Evolutionary conservation across 2,113 vertebrate species (phyloP).

Genomic region (Protobothrops flavoviridis): DNA sequence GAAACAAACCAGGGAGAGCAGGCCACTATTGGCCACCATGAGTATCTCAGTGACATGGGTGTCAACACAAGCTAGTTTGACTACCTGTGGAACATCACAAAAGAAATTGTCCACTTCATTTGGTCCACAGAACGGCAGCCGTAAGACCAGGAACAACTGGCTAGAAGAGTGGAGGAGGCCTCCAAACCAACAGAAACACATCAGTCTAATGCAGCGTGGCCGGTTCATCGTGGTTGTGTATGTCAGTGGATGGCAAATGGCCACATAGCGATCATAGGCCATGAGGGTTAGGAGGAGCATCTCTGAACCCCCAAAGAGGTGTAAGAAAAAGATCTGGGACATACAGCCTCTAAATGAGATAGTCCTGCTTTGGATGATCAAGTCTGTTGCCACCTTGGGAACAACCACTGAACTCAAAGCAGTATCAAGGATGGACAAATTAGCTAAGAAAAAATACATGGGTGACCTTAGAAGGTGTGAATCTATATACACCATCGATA

Average conservation of each 20-base stretch:
- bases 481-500: slow-evolving; percentile 18
- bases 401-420: background rate
- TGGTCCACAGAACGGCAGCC: slow-evolving; percentile 49
- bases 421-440: slow-evolving; percentile 54
- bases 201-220: slow-evolving; percentile 16
- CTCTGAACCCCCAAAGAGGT: slow-evolving; percentile 1
- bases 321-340: slow-evolving; percentile 7
- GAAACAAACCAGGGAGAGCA: slow-evolving; percentile 58
- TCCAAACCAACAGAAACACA: slow-evolving; percentile 46
- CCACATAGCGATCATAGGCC: slow-evolving; percentile 46
- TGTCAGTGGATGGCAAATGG: background rate
- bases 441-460: slow-evolving; percentile 65
- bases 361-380: background rate
- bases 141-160: slow-evolving; percentile 24
- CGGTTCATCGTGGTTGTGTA: slow-evolving; percentile 53
- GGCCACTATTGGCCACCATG: slow-evolving; percentile 57
- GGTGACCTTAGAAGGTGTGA: slow-evolving; percentile 14
- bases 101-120: background rate
- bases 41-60: slow-evolving; percentile 46
- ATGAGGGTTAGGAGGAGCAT: slow-evolving; percentile 33
- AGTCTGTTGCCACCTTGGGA: background rate
- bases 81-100: slow-evolving; percentile 6
- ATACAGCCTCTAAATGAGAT: slow-evolving; percentile 52
- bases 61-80: slow-evolving; percentile 51
- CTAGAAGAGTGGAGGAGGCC: slow-evolving; percentile 49